phyloP scores from a whole-genome alignment of 2,113 vertebrate species.

The Sebastes schlegelii region DNA sequence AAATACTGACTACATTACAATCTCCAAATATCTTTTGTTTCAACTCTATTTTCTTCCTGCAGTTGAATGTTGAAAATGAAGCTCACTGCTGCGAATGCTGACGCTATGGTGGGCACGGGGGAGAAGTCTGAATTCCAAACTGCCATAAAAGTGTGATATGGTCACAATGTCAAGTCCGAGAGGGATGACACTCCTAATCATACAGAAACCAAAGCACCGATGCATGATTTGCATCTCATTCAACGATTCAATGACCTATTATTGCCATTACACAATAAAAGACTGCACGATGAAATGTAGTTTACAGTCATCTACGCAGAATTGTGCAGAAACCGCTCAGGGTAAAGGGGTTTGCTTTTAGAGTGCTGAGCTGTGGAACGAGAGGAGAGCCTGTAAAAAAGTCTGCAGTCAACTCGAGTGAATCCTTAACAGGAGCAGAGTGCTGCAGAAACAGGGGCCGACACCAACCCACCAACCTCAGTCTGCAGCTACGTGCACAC shows the following conservation, averaged over 20 bases:
- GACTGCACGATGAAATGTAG: background rate
- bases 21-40: background rate
- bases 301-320: background rate
- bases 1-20: background rate
- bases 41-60: no score
- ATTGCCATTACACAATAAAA: background rate
- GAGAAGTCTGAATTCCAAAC: background rate
- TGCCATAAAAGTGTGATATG: background rate
- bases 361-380: conserved; percentile 24
- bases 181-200: background rate
- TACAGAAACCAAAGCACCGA: conserved; percentile 9
- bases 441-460: conserved; percentile 37
- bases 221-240: conserved; percentile 16
- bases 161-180: background rate
- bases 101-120: background rate
- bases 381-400: conserved; percentile 21
- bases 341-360: conserved; percentile 17
- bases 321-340: conserved; percentile 13
- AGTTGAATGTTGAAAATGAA: background rate
- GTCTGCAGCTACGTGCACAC: conserved; percentile 11
- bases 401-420: conserved; percentile 59
- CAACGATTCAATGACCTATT: background rate
- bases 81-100: background rate
- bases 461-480: conserved; percentile 21
- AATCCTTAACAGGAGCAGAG: conserved; percentile 33